Base-by-base conservation (phyloP, 2,797 vertebrate species). In the Neoniphon sammara region DNA sequence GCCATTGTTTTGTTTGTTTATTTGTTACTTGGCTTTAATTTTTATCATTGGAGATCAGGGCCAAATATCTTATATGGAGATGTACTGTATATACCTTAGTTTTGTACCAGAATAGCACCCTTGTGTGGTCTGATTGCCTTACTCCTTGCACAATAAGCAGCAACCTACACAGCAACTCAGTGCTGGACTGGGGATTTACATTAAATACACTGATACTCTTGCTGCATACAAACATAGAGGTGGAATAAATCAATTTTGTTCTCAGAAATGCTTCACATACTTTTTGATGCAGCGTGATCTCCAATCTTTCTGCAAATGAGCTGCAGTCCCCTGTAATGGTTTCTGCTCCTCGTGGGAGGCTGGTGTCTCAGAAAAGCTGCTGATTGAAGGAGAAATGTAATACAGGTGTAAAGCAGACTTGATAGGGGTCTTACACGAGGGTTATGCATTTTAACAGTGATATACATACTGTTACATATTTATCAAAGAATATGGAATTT, bases 291-390 rank as follows among this genome's bases (percentile, higher is more conserved):
- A 77, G 91, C 77, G 75, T 92, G 89, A 94, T 95, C 94, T 94
- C 93, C 93, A 94, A 94, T 94, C 93, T 94, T 86, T 92, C 92
- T 93, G 92, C 94, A 95, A 95, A 94, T 94, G 94, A 95, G 93
- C 93, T 93, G 86, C 87, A 69, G 89, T 86, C 92, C 81, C 90
- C 86, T 89, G 89, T 94, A 94, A 94, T 95, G 93, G 92, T 91
- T 94, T 93, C 91, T 90, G 89, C 93, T 92, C 89, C 94, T 94
- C 93, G 85, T 89, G 94, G 93, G 94, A 95, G 89, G 85, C 77
- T 70, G 70, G 77, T 85, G 83, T 91, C 90, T 89, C 84, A 86
- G 83, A 90, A 95, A 95, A 95, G 91, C 92, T 94, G 94, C 94
- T 95, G 94, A 95, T 94, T 94, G 93, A 94, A 89, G 94, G 88